Conservation (phyloP, 2,888 invertebrate genomes). For the Acholoe squamosa region DNA sequence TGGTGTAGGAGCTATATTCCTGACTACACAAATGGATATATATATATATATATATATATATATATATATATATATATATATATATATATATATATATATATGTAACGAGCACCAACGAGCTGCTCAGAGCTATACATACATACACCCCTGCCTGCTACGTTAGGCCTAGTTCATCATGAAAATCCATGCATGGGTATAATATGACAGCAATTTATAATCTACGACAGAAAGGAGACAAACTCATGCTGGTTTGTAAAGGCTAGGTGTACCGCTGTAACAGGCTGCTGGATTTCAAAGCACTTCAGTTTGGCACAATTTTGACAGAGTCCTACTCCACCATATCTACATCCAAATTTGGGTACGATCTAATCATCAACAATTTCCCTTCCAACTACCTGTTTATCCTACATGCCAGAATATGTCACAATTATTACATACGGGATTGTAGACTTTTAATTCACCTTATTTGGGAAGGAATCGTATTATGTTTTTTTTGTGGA, state of each 20-base stretch:
- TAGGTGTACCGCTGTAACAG: conserved; percentile 42
- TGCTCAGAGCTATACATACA: conserved; percentile 1
- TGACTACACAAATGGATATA: background rate
- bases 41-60: background rate
- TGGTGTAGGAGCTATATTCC: background rate
- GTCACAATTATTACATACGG: background rate
- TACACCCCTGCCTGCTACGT: conserved; percentile 11
- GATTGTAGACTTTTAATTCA: too few relatives aligned
- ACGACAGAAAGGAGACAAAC: conserved; percentile 17
- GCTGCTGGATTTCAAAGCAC: conserved; percentile 51
- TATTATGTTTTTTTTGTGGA: background rate
- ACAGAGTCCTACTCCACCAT: background rate
- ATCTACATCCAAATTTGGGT: background rate
- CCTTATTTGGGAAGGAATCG: too few relatives aligned
- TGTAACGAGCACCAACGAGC: background rate
- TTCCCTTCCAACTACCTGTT: background rate
- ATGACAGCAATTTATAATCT: conserved; percentile 29
- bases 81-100: background rate
- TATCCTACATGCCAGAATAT: background rate
- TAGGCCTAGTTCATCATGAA: background rate
- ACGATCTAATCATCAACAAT: background rate
- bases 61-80: background rate
- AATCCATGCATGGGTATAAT: background rate
- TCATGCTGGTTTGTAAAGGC: background rate
- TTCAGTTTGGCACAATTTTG: conserved; percentile 50